Evolutionary conservation across 2,888 invertebrate species (phyloP).

Genomic region (Pyrrhia umbra): DNA sequence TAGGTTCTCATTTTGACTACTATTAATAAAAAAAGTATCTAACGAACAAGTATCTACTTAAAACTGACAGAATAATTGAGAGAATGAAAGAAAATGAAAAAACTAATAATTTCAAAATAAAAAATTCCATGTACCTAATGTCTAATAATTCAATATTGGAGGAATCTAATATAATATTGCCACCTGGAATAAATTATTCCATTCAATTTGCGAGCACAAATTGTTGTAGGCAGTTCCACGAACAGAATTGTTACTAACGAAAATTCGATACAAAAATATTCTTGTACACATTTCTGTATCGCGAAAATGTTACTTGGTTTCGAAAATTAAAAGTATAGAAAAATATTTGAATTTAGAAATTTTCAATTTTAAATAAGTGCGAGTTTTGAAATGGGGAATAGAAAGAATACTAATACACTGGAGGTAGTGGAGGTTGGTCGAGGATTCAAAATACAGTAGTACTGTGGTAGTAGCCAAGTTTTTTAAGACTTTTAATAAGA

Average conservation of each 20-base stretch:
- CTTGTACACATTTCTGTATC: conserved; percentile 8
- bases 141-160: conserved; percentile 18
- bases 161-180: conserved; percentile 20
- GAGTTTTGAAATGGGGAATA: no score
- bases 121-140: conserved; percentile 23
- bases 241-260: conserved; percentile 4
- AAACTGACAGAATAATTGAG: no score
- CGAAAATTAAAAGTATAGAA: conserved; percentile 10
- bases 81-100: no score
- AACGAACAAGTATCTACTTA: no score
- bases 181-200: conserved; percentile 31
- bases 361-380: background rate
- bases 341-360: conserved; percentile 1
- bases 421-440: no score
- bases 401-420: no score
- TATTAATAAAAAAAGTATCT: no score
- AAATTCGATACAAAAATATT: conserved; percentile 21
- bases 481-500: background rate
- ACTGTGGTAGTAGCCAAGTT: no score
- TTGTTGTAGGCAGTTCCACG: conserved; percentile 18
- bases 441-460: no score
- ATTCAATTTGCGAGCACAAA: conserved; percentile 35
- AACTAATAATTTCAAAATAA: conserved; percentile 23
- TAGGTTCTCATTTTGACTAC: no score
- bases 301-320: conserved; percentile 1